A percentile compares a stretch with the other conserved stretches of the same genome.
These are phyloP conservation scores for Zosterops japonicus DNA, from an alignment of 2,113 vertebrate genomes.

Conservation along the genomic window DNA sequence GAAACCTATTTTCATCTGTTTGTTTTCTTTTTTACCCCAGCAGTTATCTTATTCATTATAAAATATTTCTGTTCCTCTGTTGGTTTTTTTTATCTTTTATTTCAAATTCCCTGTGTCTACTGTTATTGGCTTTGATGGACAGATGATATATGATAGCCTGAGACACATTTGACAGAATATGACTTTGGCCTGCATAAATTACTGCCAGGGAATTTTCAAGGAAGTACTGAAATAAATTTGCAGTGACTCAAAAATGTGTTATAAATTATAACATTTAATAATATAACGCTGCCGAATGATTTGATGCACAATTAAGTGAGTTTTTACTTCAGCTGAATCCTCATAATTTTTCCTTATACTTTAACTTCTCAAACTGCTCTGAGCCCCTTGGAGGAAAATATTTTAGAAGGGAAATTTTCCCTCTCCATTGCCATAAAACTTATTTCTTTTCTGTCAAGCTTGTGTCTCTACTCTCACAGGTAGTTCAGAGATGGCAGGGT, in stretches of 20 bases:
- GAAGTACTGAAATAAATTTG: conserved; percentile 39
- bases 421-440: background rate
- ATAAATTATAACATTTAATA: conserved; percentile 1
- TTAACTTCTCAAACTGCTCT: background rate
- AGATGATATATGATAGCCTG: conserved; percentile 22
- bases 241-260: conserved; percentile 31
- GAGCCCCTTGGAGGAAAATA: background rate
- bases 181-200: conserved; percentile 54
- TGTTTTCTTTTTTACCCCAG: background rate
- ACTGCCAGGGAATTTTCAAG: conserved; percentile 42
- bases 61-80: background rate
- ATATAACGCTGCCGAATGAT: background rate
- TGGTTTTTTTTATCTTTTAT: background rate
- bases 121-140: conserved; percentile 34
- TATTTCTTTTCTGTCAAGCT: background rate
- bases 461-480: background rate
- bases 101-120: background rate
- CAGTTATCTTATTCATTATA: background rate
- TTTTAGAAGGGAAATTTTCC: background rate
- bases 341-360: background rate
- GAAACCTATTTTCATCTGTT: background rate
- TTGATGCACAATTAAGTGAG: conserved; percentile 34
- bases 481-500: background rate
- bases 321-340: conserved; percentile 31
- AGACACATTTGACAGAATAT: conserved; percentile 39